These are phyloP conservation scores for Synergus gifuensis DNA, from an alignment of 2,888 invertebrate genomes.

Conservation along the genomic window DNA sequence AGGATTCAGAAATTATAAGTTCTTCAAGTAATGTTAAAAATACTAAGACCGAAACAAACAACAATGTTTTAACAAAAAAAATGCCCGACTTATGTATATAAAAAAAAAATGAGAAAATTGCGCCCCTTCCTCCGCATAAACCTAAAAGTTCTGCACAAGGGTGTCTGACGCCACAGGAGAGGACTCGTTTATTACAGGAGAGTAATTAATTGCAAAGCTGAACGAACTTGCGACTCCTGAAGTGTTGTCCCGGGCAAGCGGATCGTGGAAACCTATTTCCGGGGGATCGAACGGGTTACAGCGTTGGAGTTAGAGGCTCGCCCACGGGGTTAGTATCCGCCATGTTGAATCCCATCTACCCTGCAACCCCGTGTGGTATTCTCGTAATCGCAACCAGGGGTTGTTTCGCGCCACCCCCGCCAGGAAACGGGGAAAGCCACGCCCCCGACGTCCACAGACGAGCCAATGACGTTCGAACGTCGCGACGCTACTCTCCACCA, in stretches of 20 bases:
- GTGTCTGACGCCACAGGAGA: not conserved
- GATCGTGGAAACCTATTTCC: slow-evolving; percentile 44
- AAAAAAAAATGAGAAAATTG: no score
- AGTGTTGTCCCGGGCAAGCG: slow-evolving; percentile 61
- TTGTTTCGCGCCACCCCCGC: slow-evolving; percentile 57
- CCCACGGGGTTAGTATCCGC: slow-evolving; percentile 63
- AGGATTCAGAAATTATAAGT: no score
- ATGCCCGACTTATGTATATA: no score
- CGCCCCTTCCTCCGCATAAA: not conserved
- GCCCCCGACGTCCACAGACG: slow-evolving; percentile 66
- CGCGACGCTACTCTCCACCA: slow-evolving; percentile 76
- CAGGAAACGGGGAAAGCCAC: slow-evolving; percentile 63
- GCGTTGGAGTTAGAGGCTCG: slow-evolving; percentile 40
- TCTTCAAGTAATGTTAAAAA: no score
- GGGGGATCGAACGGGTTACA: slow-evolving; percentile 36
- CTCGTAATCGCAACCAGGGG: slow-evolving; percentile 65
- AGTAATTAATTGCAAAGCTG: slow-evolving; percentile 67
- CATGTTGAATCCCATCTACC: slow-evolving; percentile 70
- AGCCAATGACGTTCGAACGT: slow-evolving; percentile 74
- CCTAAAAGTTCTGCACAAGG: not conserved
- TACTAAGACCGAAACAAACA: no score
- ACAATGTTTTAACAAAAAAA: no score
- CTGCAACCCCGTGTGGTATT: slow-evolving; percentile 63
- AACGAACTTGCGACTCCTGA: slow-evolving; percentile 72
- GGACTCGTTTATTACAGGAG: slow-evolving; percentile 46